A percentile compares a stretch with the other conserved stretches of the same genome.
Evolutionary conservation across 2,113 vertebrate species (phyloP).

Genomic region (Delphinapterus leucas): DNA sequence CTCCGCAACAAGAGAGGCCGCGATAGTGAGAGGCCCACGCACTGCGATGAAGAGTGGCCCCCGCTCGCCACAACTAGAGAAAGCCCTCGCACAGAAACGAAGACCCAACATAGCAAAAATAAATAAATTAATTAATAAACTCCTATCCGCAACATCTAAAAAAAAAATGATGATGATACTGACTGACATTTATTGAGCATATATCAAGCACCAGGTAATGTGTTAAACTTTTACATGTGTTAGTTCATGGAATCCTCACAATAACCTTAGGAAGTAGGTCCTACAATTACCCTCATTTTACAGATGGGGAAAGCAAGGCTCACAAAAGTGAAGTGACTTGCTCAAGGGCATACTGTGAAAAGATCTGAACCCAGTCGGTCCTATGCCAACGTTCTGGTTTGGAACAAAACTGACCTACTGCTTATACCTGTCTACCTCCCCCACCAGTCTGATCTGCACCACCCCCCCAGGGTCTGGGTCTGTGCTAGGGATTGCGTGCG

Average conservation of each 20-base stretch:
- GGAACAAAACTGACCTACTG: background rate
- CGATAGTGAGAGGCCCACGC: too few relatives aligned
- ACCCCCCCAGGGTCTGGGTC: background rate
- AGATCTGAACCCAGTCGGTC: background rate
- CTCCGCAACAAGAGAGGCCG: too few relatives aligned
- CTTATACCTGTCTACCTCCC: background rate
- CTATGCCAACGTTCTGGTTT: background rate
- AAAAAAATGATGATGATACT: background rate
- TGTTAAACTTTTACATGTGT: background rate
- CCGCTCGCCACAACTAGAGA: too few relatives aligned
- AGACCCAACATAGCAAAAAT: too few relatives aligned
- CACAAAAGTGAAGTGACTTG: background rate
- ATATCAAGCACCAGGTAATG: background rate
- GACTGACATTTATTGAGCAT: background rate
- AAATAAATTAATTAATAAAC: too few relatives aligned
- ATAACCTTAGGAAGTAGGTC: background rate
- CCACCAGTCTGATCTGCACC: background rate
- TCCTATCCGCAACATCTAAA: too few relatives aligned
- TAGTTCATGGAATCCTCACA: background rate
- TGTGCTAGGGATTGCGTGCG: fast-evolving
- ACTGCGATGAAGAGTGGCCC: too few relatives aligned
- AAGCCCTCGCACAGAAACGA: too few relatives aligned
- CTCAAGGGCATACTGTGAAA: background rate
- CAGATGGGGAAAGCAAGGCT: background rate
- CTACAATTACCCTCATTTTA: background rate